These are phyloP conservation scores for Tetraodon nigroviridis DNA, from an alignment of 2,113 vertebrate species.

Conservation along the genomic window DNA sequence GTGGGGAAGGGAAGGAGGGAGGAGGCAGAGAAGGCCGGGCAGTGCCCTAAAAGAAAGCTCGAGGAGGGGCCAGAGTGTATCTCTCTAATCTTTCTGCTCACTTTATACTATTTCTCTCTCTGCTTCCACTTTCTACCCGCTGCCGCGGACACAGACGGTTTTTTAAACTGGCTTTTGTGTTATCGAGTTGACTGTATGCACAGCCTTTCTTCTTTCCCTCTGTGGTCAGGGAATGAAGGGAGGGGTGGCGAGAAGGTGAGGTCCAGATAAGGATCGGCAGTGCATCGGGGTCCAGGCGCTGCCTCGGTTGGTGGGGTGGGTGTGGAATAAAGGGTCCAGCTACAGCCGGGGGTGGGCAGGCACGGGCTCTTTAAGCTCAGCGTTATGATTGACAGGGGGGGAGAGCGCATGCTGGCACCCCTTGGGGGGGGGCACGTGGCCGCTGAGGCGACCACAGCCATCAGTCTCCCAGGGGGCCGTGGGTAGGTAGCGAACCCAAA, in stretches of 20 bases:
- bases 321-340: conserved; percentile 27
- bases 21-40: conserved; percentile 52
- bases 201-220: conserved; percentile 17
- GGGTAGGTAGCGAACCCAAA: conserved; percentile 71
- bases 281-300: conserved; percentile 18
- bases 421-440: conserved; percentile 27
- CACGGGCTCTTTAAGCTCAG: conserved; percentile 40
- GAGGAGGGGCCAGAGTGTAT: conserved; percentile 62
- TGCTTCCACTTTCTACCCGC: conserved; percentile 15
- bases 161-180: conserved; percentile 18
- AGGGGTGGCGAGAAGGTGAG: conserved; percentile 4
- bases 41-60: conserved; percentile 54
- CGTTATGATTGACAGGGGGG: conserved; percentile 62
- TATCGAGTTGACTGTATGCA: neutral
- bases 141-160: conserved; percentile 1
- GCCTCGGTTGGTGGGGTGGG: conserved; percentile 5
- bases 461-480: conserved; percentile 74
- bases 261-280: conserved; percentile 48
- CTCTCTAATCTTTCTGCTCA: conserved; percentile 52
- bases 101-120: conserved; percentile 32
- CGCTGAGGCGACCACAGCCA: conserved; percentile 44
- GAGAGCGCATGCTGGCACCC: conserved; percentile 13
- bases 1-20: conserved; percentile 19
- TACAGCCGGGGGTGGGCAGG: conserved; percentile 14
- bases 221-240: conserved; percentile 42